These are phyloP conservation scores for Canis aureus DNA, from an alignment of 2,113 vertebrate genomes.

Conservation along the genomic window DNA sequence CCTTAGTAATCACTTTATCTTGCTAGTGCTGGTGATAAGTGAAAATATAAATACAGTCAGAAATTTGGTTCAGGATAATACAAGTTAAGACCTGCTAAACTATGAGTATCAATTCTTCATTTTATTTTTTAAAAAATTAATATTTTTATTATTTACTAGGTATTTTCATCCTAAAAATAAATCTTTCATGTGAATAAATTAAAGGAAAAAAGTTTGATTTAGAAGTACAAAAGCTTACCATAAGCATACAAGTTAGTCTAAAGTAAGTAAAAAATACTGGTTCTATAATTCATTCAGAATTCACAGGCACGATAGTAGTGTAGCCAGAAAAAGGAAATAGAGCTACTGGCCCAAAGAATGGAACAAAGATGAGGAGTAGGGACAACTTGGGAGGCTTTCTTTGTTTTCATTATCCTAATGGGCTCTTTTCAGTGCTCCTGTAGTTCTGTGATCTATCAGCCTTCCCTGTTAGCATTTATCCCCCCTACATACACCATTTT, in stretches of 20 bases:
- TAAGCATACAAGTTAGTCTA: not conserved
- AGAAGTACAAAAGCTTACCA: not conserved
- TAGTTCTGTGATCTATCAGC: not conserved
- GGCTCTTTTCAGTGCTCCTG: not conserved
- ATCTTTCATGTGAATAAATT: not conserved
- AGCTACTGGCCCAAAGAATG: not conserved
- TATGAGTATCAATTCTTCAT: not conserved
- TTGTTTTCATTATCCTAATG: not conserved
- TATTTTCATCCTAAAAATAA: slow-evolving; percentile 38
- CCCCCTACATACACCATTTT: not conserved
- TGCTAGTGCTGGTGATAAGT: not conserved
- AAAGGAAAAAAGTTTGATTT: not conserved
- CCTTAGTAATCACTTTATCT: not conserved
- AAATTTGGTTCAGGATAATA: not conserved
- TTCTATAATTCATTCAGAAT: not conserved
- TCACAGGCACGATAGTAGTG: not conserved
- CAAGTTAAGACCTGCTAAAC: not conserved
- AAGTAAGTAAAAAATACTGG: not conserved
- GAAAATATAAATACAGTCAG: slow-evolving; percentile 28
- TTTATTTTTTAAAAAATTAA: not conserved
- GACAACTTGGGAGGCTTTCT: not conserved
- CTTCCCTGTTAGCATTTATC: not conserved
- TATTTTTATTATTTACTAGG: not conserved
- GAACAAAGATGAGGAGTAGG: not conserved
- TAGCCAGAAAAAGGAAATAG: not conserved